These are phyloP conservation scores for Geococcyx californianus DNA, from an alignment of 2,113 vertebrate genomes.

Conservation along the genomic window DNA sequence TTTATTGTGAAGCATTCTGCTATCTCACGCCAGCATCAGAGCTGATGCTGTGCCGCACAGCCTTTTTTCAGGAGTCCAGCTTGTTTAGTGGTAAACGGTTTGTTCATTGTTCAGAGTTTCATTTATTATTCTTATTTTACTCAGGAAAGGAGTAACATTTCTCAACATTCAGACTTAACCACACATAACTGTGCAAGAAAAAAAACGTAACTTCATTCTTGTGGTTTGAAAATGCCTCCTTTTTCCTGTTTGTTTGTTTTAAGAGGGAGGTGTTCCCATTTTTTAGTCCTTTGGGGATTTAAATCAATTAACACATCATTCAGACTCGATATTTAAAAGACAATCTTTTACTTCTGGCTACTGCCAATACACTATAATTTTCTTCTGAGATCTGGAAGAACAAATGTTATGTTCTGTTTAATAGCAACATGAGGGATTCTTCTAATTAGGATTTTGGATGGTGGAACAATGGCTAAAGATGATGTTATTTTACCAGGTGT, in stretches of 20 bases:
- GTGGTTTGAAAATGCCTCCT: conserved; percentile 35
- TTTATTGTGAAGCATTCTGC: not conserved
- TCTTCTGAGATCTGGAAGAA: not conserved
- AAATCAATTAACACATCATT: not conserved
- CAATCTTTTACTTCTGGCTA: not conserved
- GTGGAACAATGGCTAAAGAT: not conserved
- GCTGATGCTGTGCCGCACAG: not conserved
- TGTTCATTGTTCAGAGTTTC: conserved; percentile 8
- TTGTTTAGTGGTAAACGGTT: not conserved
- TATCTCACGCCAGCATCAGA: not conserved
- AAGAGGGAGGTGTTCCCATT: not conserved
- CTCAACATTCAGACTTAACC: not conserved
- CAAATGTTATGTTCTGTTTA: not conserved
- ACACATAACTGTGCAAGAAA: conserved; percentile 12
- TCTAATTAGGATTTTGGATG: not conserved
- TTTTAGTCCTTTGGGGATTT: not conserved
- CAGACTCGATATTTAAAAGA: not conserved
- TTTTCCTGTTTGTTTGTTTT: conserved; percentile 9
- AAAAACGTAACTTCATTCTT: conserved; percentile 37
- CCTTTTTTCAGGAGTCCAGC: not conserved
- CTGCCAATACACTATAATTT: not conserved
- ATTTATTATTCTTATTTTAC: conserved; percentile 30
- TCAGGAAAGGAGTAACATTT: conserved; percentile 8
- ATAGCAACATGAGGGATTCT: not conserved
- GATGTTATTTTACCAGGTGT: not conserved